Evolutionary conservation across 2,797 vertebrate genomes (phyloP).

Genomic region (Galagoides demidoff): DNA sequence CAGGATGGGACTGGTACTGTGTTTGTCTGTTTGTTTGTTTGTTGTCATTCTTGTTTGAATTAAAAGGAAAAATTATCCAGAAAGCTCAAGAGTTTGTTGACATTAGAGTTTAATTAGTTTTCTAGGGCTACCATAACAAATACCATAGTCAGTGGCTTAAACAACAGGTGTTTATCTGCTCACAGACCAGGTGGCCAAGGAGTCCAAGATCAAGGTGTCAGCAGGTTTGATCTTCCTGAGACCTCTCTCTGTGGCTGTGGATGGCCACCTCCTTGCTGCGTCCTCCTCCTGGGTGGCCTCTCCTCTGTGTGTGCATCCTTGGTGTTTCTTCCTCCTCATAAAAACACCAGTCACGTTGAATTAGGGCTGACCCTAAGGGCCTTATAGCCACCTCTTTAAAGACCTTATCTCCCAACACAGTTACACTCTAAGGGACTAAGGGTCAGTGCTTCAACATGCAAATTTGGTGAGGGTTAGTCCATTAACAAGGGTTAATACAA

Average conservation of each 20-base stretch:
- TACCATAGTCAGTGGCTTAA: neutral
- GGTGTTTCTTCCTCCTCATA: neutral
- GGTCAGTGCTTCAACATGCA: neutral
- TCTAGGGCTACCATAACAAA: neutral
- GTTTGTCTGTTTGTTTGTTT: neutral
- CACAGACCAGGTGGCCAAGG: neutral
- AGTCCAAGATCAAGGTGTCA: neutral
- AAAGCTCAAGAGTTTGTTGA: neutral
- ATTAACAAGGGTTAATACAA: neutral
- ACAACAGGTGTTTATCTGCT: neutral
- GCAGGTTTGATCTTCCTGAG: neutral
- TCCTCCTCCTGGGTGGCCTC: neutral
- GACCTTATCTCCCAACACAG: neutral
- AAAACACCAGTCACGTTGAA: neutral
- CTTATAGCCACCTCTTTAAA: neutral
- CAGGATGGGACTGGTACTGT: neutral
- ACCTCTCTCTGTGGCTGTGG: neutral
- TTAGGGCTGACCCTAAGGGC: neutral
- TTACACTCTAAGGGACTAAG: neutral
- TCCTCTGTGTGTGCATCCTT: neutral
- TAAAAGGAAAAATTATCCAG: neutral
- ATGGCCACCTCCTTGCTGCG: rapidly evolving
- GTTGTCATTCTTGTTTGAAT: neutral
- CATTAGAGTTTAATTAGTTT: neutral
- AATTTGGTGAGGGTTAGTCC: neutral